These are phyloP conservation scores for Altica lythri DNA, from an alignment of 2,888 invertebrate genomes.

Conservation along the genomic window DNA sequence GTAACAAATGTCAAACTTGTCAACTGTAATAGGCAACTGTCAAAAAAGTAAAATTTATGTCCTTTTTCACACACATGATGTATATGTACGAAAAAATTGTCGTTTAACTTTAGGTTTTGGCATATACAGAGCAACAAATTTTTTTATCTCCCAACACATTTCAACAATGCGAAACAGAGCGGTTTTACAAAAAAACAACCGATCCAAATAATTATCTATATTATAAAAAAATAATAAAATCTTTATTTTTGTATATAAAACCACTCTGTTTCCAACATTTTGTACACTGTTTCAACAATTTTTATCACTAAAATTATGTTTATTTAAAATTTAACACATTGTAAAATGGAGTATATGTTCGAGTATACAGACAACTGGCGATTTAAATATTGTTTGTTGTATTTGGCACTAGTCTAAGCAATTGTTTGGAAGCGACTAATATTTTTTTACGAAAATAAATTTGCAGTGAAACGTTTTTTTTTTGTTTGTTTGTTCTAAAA, in stretches of 20 bases:
- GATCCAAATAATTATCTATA: constrained; percentile 8
- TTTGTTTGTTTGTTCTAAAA: no score
- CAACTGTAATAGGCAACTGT: no score
- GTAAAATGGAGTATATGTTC: constrained; percentile 24
- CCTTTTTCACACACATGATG: no score
- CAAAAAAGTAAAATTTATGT: no score
- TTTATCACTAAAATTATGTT: constrained; percentile 27
- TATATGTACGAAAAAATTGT: constrained; percentile 27
- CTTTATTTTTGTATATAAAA: constrained; percentile 5
- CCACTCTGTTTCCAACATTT: constrained; percentile 20
- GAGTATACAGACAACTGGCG: constrained; percentile 5
- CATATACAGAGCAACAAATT: constrained; percentile 34
- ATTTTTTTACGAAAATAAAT: no score
- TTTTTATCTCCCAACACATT: constrained; percentile 24
- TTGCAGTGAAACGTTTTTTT: no score
- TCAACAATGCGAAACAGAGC: constrained; percentile 19
- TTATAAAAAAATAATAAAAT: constrained; percentile 26
- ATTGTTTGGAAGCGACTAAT: no score
- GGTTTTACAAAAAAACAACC: constrained; percentile 21
- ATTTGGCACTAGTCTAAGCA: constrained; percentile 22
- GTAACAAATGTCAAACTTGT: no score
- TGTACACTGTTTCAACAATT: constrained; percentile 24
- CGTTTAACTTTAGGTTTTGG: constrained; percentile 28
- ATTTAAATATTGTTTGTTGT: constrained; percentile 17
- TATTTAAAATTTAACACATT: constrained; percentile 26